Conservation (phyloP, 2,113 vertebrate species). For the Mustela nigripes region DNA sequence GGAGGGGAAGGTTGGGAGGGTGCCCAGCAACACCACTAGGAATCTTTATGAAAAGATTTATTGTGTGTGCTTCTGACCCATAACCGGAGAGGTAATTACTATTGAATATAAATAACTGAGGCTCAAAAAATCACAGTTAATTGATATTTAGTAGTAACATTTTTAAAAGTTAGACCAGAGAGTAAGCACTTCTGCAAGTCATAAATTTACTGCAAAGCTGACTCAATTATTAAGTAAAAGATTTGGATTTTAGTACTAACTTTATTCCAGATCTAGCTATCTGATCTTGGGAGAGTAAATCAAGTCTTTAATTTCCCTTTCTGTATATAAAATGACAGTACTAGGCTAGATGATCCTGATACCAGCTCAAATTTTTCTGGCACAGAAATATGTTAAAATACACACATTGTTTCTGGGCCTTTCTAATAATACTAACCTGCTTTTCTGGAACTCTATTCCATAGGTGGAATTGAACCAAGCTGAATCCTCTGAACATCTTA, state of each 20-base stretch:
- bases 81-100: conserved; percentile 36
- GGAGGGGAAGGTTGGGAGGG: background rate
- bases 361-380: conserved; percentile 1
- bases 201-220: background rate
- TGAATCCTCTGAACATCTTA: background rate
- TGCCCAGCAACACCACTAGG: background rate
- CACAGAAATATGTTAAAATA: background rate
- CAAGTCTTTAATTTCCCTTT: conserved; percentile 9
- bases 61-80: conserved; percentile 45
- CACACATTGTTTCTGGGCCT: background rate
- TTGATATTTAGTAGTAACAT: conserved; percentile 33
- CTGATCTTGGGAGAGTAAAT: background rate
- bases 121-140: conserved; percentile 29
- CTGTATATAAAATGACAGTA: background rate
- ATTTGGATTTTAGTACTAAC: background rate
- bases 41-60: conserved; percentile 65
- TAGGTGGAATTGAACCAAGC: background rate
- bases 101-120: conserved; percentile 38
- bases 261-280: background rate
- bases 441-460: background rate
- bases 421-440: background rate
- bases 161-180: background rate
- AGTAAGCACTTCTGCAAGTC: background rate
- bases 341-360: background rate
- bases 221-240: background rate